Evolutionary conservation across 2,113 vertebrate genomes (phyloP).

Genomic region (Myrmecobius fasciatus): DNA sequence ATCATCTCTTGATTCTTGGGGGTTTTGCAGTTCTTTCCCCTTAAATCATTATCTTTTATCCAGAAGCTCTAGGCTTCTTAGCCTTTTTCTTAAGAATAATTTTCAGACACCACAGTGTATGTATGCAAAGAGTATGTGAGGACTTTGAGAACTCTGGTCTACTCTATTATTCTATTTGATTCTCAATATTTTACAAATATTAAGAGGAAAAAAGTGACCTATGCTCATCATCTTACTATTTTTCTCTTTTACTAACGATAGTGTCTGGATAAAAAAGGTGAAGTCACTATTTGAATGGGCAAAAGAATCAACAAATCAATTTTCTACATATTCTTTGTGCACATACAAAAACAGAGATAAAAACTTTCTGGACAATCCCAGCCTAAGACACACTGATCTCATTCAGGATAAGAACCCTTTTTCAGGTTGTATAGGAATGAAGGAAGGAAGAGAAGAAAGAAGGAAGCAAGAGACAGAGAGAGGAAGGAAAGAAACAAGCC

Average conservation of each 20-base stretch:
- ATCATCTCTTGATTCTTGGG: neutral
- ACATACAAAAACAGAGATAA: neutral
- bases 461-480: neutral
- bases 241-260: neutral
- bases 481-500: neutral
- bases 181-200: neutral
- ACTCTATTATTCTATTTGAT: neutral
- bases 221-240: neutral
- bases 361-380: slow-evolving; percentile 15
- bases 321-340: neutral
- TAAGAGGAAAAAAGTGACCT: neutral
- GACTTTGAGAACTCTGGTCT: neutral
- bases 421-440: neutral
- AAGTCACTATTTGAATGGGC: neutral
- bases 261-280: neutral
- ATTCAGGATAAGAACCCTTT: neutral
- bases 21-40: neutral
- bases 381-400: neutral
- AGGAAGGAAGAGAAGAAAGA: neutral
- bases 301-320: neutral
- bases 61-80: slow-evolving; percentile 8
- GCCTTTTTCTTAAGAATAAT: slow-evolving; percentile 24
- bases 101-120: neutral
- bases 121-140: neutral
- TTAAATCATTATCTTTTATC: neutral